Evolutionary conservation across 1,140 invertebrate genomes (phyloP).

Genomic region (Microplitis demolitor): DNA sequence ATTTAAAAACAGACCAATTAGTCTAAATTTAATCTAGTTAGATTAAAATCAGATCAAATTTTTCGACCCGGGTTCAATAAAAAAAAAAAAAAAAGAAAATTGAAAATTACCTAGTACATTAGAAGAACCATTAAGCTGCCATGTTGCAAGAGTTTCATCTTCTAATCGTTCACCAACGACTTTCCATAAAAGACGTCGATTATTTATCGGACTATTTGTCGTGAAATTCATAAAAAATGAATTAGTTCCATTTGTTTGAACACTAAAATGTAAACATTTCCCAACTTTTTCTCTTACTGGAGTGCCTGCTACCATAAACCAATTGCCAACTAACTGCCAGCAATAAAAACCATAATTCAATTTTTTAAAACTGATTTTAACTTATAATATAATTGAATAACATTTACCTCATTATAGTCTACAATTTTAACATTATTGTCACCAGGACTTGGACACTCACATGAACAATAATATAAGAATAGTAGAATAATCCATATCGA

Average conservation of each 20-base stretch:
- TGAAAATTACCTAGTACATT: slow-evolving; percentile 11
- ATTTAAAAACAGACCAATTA: too few species aligned
- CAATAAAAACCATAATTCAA: neutral
- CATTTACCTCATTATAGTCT: neutral
- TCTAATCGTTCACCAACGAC: slow-evolving; percentile 6
- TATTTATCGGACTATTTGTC: neutral
- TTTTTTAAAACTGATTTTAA: neutral
- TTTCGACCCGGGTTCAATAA: too few species aligned
- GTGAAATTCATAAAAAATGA: slow-evolving; percentile 29
- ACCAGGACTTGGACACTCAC: neutral
- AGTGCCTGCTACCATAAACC: slow-evolving; percentile 20
- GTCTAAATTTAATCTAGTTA: too few species aligned
- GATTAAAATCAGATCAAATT: too few species aligned
- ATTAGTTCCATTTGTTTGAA: neutral
- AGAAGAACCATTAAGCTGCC: slow-evolving; percentile 28
- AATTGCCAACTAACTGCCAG: slow-evolving; percentile 22
- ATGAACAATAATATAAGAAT: neutral
- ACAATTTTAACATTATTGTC: neutral
- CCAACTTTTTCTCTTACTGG: slow-evolving; percentile 5
- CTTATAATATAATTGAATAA: neutral
- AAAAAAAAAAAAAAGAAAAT: too few species aligned
- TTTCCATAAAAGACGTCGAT: slow-evolving; percentile 15
- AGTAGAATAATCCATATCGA: neutral
- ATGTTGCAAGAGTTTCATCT: slow-evolving; percentile 22
- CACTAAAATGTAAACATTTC: slow-evolving; percentile 12